Percentiles rank a stretch among this genome's conserved stretches.
phyloP scores from a whole-genome alignment of 2,113 vertebrate genomes.

The Scolopax mira region DNA sequence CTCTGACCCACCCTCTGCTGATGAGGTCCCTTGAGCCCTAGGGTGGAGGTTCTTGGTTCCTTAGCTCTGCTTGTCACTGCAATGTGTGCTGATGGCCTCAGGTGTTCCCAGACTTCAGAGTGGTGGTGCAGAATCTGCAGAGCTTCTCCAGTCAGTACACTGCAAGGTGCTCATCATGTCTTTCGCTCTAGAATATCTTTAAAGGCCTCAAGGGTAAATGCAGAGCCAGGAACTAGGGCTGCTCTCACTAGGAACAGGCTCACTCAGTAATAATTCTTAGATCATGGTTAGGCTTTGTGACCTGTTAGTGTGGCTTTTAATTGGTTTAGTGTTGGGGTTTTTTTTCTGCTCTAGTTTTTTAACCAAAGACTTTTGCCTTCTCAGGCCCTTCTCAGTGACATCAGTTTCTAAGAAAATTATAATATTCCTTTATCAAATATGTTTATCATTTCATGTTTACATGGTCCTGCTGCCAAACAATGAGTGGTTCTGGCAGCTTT shows the following conservation, averaged over 20 bases:
- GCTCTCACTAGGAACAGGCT: neutral
- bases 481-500: neutral
- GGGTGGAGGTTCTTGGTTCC: neutral
- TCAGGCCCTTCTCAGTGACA: neutral
- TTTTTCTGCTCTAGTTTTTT: neutral
- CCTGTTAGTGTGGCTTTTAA: neutral
- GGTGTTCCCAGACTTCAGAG: neutral
- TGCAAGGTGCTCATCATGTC: accelerated
- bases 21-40: neutral
- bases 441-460: neutral
- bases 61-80: neutral
- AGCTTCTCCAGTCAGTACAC: neutral
- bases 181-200: neutral
- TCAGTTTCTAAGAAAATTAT: neutral
- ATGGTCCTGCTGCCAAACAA: neutral
- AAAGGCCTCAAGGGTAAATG: neutral
- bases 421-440: neutral
- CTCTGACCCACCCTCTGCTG: neutral
- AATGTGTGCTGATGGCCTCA: neutral
- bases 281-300: neutral
- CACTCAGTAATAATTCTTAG: neutral
- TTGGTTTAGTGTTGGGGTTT: neutral
- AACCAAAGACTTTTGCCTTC: neutral
- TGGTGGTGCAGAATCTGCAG: neutral
- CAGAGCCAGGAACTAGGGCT: neutral